These are phyloP conservation scores for Aspidoscelis tigris DNA, from an alignment of 2,113 vertebrate genomes.

Conservation along the genomic window DNA sequence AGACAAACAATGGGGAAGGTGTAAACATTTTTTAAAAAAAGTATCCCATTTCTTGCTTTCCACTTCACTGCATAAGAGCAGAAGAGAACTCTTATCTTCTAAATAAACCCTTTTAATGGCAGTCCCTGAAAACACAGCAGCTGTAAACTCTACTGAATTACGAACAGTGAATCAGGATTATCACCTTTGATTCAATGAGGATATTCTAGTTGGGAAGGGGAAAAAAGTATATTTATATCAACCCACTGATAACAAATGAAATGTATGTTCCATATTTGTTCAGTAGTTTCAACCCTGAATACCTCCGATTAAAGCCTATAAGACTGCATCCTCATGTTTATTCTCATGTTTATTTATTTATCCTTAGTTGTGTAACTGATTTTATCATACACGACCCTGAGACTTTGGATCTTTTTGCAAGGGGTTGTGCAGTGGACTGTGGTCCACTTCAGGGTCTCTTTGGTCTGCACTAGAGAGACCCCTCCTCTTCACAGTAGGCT, in stretches of 20 bases:
- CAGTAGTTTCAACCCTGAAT: not conserved
- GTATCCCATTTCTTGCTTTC: not conserved
- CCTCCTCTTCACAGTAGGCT: no score
- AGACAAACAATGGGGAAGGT: not conserved
- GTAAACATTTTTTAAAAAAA: conserved; percentile 16
- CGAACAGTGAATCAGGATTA: conserved; percentile 5
- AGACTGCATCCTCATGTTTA: not conserved
- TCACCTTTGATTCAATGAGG: not conserved
- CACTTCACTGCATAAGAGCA: conserved; percentile 25
- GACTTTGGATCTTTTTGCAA: no score
- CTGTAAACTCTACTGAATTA: conserved; percentile 15
- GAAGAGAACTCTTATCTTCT: conserved; percentile 7
- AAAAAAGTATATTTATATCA: conserved; percentile 15
- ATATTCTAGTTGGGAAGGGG: not conserved
- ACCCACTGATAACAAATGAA: conserved; percentile 16
- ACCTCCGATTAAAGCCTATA: conserved; percentile 7
- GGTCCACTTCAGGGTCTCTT: no score
- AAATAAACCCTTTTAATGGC: not conserved
- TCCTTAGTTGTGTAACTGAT: no score
- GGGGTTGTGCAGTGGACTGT: no score
- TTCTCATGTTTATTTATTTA: no score
- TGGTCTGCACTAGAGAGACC: no score
- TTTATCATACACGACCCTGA: no score
- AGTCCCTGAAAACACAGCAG: not conserved
- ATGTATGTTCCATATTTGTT: not conserved